These are phyloP conservation scores for Ctenoplectra terminalis DNA, from an alignment of 1,140 invertebrate species.

Conservation along the genomic window DNA sequence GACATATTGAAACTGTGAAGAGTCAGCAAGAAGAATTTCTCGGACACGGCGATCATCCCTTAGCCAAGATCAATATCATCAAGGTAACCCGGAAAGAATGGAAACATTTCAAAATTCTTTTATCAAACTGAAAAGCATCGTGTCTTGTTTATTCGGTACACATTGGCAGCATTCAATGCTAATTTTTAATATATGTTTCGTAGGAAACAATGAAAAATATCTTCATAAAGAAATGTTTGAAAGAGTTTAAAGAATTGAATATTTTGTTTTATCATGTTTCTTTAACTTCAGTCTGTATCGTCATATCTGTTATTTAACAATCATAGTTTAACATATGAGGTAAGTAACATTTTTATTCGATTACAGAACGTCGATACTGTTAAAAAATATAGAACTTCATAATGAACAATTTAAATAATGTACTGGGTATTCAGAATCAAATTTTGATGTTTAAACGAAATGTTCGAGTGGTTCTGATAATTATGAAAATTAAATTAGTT, in stretches of 20 bases:
- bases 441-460: too few species aligned
- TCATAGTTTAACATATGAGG: neutral
- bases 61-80: constrained; percentile 34
- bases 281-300: neutral
- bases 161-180: neutral
- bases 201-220: fast-evolving
- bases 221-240: neutral
- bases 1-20: constrained; percentile 16
- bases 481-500: too few species aligned
- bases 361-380: too few species aligned
- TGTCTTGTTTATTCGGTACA: neutral
- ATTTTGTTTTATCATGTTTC: neutral
- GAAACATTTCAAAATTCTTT: neutral
- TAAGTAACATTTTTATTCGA: too few species aligned
- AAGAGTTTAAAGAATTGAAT: neutral
- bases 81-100: neutral
- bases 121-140: neutral
- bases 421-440: too few species aligned
- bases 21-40: constrained; percentile 12
- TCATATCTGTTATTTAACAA: neutral
- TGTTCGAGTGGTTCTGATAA: too few species aligned
- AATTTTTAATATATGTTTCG: neutral
- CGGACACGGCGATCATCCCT: neutral
- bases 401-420: too few species aligned
- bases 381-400: too few species aligned